A percentile compares a stretch with the other conserved stretches of the same genome.
phyloP scores from a whole-genome alignment of 2,797 vertebrate species.

The Sardinella longiceps region DNA sequence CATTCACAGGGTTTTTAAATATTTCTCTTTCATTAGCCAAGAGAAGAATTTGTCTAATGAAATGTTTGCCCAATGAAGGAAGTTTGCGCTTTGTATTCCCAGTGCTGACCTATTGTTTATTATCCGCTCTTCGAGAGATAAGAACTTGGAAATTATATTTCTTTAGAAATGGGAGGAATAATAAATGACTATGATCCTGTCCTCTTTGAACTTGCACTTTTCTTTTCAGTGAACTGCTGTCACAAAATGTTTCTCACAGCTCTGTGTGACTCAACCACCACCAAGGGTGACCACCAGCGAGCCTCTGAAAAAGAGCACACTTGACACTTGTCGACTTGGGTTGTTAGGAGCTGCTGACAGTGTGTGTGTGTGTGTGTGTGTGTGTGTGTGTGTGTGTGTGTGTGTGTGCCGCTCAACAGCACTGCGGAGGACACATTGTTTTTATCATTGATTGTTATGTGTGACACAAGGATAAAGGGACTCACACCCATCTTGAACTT shows the following conservation, averaged over 20 bases:
- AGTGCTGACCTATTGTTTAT: background rate
- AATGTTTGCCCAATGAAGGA: background rate
- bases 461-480: too few species aligned
- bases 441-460: too few species aligned
- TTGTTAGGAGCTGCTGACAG: too few species aligned
- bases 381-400: too few species aligned
- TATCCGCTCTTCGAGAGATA: background rate
- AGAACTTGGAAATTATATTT: background rate
- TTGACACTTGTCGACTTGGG: too few species aligned
- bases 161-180: background rate
- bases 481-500: too few species aligned
- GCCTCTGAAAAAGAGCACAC: too few species aligned
- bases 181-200: background rate
- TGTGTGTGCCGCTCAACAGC: too few species aligned
- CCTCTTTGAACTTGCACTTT: background rate
- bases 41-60: conserved; percentile 28
- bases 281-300: too few species aligned
- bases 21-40: conserved; percentile 60
- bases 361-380: too few species aligned
- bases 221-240: background rate
- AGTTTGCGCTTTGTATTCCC: background rate
- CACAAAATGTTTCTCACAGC: background rate
- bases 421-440: too few species aligned
- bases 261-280: background rate
- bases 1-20: conserved; percentile 55